Percentiles rank a stretch among this genome's conserved stretches.
Evolutionary conservation across 2,888 invertebrate genomes (phyloP).

Genomic region (Colostygia pectinataria): DNA sequence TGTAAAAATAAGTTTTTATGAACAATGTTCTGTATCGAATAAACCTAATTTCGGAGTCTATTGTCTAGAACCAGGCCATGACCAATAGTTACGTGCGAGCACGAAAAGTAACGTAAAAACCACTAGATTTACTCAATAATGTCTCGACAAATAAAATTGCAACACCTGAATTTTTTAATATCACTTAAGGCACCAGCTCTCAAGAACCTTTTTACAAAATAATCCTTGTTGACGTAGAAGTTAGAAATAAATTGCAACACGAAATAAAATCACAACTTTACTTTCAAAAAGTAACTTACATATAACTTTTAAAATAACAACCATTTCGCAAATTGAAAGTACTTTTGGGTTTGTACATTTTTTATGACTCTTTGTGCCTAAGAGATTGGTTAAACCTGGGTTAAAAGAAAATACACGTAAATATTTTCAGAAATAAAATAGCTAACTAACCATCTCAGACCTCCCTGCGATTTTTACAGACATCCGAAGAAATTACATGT

Average conservation of each 20-base stretch:
- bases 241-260: background rate
- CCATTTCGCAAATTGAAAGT: conserved; percentile 18
- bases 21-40: too few species aligned
- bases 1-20: too few species aligned
- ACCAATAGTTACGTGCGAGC: too few species aligned
- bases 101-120: too few species aligned
- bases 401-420: conserved; percentile 6
- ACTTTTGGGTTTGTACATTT: conserved; percentile 6
- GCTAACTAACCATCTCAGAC: too few species aligned
- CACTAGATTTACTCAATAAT: too few species aligned
- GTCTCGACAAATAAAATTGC: too few species aligned
- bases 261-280: conserved; percentile 2
- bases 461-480: too few species aligned
- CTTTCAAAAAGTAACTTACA: conserved; percentile 1
- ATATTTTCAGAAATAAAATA: conserved; percentile 6
- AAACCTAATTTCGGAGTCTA: too few species aligned
- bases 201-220: background rate
- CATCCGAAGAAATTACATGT: too few species aligned
- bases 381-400: conserved; percentile 5
- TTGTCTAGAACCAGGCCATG: too few species aligned
- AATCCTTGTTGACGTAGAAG: background rate
- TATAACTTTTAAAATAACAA: conserved; percentile 3
- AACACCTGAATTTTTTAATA: conserved; percentile 4
- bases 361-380: conserved; percentile 13
- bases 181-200: too few species aligned